Evolutionary conservation across 2,888 invertebrate genomes (phyloP).

Genomic region (Caenorhabditis imperialis): DNA sequence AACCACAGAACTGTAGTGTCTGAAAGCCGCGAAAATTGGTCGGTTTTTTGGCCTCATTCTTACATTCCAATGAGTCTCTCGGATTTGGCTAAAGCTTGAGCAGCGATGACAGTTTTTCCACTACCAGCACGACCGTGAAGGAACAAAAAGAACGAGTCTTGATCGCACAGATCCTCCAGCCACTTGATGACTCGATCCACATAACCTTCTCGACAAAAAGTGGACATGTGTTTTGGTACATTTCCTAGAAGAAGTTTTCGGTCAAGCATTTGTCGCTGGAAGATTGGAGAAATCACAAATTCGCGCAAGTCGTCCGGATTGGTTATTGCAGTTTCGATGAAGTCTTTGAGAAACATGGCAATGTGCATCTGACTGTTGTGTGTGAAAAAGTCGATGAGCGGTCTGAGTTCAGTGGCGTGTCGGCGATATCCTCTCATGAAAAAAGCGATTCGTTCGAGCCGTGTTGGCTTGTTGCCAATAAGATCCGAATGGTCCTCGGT

Average conservation of each 20-base stretch:
- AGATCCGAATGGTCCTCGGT: conserved; percentile 39
- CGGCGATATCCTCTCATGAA: conserved; percentile 38
- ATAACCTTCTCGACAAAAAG: conserved; percentile 13
- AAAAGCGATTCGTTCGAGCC: conserved; percentile 27
- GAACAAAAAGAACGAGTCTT: conserved; percentile 54
- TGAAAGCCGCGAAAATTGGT: no score
- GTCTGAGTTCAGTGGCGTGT: conserved; percentile 26
- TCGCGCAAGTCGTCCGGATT: conserved; percentile 28
- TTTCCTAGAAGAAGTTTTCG: conserved; percentile 37
- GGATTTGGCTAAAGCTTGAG: conserved; percentile 36
- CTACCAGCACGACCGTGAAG: conserved; percentile 56
- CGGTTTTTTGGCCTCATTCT: conserved; percentile 6
- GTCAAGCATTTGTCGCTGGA: conserved; percentile 31
- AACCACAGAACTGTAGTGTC: conserved; percentile 42
- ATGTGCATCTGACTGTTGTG: conserved; percentile 42
- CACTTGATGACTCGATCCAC: conserved; percentile 21
- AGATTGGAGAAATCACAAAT: conserved; percentile 22
- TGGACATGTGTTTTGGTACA: conserved; percentile 26
- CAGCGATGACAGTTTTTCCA: conserved; percentile 54
- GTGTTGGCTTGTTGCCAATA: conserved; percentile 30
- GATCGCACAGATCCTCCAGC: conserved; percentile 28
- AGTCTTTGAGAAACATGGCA: conserved; percentile 29
- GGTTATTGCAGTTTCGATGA: conserved; percentile 16
- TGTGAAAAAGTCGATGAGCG: conserved; percentile 34
- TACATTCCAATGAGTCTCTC: conserved; percentile 52